Base-by-base conservation (phyloP, 2,888 invertebrate species). In the Ennomos erosarius region DNA sequence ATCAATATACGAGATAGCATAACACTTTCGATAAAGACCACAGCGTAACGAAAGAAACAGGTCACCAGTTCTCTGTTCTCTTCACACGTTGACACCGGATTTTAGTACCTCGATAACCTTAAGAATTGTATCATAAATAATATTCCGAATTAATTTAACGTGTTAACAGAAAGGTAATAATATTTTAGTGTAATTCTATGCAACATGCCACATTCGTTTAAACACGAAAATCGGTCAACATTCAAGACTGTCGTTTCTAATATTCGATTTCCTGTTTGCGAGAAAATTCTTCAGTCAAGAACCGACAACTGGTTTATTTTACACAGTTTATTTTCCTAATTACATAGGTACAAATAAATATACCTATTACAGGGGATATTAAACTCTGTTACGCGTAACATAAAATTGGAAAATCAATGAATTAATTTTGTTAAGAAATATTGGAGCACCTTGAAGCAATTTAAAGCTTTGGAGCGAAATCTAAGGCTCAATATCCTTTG, bases 311-410 rank as follows among this genome's bases (percentile, higher is more conserved):
- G 42, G 34, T 46, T 26, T 11, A 16, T 42, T 42, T 55, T 45
- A 46, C 39, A 44, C 55, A 61, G 52, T 64, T 65, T 62, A 66
- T 59, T 59, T 67, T 65, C 46, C 45, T 65, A 67, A 70, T 67
- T 62, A 61, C 55, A 67, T 47, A 37, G 36, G 4, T 10, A 51
- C 13, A 10, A 13, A 48, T 37, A 48, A 35, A 49, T 40, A 43
- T 26, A 34, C 13, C 40, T 44, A 26, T 50, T 37, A 13, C 49
- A 38, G 40, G 46, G 16, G 10, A 61, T 52, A 60, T 38, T 36
- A 35, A 11, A 47, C 57, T 42, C 10, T 57, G 52, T 5, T 8
- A 9, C 26, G 33, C 44, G 34, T n/a, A 38, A 11, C 38, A 9
- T 44, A 40, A 34, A 49, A 53, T 40, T 49, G 16, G 38, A 58